phyloP scores from a whole-genome alignment of 2,888 invertebrate genomes.

The Vanessa cardui region DNA sequence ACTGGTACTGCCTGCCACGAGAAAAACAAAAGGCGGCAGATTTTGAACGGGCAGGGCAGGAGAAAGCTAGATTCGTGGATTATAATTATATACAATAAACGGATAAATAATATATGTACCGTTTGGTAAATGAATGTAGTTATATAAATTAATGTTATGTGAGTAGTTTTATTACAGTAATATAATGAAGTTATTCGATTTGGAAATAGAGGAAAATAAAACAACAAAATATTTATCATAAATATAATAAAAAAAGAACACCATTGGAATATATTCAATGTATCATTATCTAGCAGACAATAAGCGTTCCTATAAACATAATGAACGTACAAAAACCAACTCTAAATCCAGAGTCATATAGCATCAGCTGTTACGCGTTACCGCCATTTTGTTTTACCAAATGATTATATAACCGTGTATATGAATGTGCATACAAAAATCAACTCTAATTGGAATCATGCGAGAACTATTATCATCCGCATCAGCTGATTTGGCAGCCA shows the following conservation, averaged over 20 bases:
- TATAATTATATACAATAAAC: too few relatives aligned
- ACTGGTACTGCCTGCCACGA: too few relatives aligned
- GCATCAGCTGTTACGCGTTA: neutral
- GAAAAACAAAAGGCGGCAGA: too few relatives aligned
- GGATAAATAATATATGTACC: too few relatives aligned
- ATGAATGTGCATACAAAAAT: neutral
- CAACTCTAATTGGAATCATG: neutral
- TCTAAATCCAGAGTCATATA: slow-evolving; percentile 1
- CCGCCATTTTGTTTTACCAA: neutral
- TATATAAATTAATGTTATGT: too few relatives aligned
- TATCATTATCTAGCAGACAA: slow-evolving; percentile 4
- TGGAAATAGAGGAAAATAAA: slow-evolving; percentile 15
- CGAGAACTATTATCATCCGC: neutral
- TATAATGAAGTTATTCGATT: too few relatives aligned
- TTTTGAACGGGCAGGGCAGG: too few relatives aligned
- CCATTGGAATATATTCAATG: slow-evolving; percentile 17
- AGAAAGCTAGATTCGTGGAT: too few relatives aligned
- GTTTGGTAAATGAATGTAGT: too few relatives aligned
- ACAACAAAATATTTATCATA: slow-evolving; percentile 16
- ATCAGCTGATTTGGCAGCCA: neutral
- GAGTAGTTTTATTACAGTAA: too few relatives aligned
- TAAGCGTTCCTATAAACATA: slow-evolving; percentile 1
- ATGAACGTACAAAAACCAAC: slow-evolving; percentile 14
- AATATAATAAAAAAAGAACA: slow-evolving; percentile 33
- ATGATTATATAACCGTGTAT: too few relatives aligned